Conservation (phyloP, 2,888 invertebrate genomes). For the Urechis unicinctus region DNA sequence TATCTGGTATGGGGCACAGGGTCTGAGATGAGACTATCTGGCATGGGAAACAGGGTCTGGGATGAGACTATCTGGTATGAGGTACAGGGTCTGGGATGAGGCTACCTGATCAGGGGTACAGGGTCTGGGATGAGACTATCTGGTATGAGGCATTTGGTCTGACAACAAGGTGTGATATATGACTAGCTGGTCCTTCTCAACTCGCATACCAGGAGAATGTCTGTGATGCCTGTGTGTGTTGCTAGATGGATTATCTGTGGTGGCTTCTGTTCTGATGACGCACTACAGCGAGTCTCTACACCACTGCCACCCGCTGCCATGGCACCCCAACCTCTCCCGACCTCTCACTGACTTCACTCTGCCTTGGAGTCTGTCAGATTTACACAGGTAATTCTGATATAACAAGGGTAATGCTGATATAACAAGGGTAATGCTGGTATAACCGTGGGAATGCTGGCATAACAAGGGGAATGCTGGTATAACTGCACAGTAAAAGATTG, state of each 20-base stretch:
- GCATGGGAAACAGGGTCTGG: too few relatives aligned
- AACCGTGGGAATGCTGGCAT: background rate
- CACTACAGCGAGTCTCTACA: constrained; percentile 8
- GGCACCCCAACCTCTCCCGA: constrained; percentile 12
- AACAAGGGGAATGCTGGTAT: background rate
- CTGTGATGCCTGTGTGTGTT: background rate
- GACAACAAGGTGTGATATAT: background rate
- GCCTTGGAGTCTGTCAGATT: constrained; percentile 31
- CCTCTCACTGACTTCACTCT: constrained; percentile 30
- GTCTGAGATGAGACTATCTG: too few relatives aligned
- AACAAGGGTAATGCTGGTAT: background rate
- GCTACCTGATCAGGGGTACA: too few relatives aligned
- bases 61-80: too few relatives aligned
- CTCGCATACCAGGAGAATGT: too few relatives aligned
- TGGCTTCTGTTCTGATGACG: constrained; percentile 6
- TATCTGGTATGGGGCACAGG: too few relatives aligned
- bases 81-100: too few relatives aligned
- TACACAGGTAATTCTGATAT: constrained; percentile 28
- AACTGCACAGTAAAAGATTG: too few relatives aligned
- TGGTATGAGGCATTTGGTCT: too few relatives aligned
- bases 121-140: too few relatives aligned
- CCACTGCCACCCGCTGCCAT: constrained; percentile 12
- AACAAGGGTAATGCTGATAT: background rate
- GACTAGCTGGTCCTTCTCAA: background rate
- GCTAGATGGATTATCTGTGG: constrained; percentile 15